Evolutionary conservation across 2,797 vertebrate species (phyloP).

Genomic region (Xenops minutus): DNA sequence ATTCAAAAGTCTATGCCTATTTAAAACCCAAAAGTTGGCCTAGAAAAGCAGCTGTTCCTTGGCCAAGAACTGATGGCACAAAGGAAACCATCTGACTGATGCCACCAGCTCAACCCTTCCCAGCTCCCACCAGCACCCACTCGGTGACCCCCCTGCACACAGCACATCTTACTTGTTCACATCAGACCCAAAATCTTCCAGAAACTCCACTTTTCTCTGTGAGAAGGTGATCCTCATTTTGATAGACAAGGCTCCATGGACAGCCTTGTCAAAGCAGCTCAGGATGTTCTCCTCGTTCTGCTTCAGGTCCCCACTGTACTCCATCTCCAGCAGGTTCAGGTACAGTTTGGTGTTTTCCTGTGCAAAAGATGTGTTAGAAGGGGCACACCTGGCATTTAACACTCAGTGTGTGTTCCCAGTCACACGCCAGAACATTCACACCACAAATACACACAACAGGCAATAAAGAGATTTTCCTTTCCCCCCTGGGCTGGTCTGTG

Average conservation of each 20-base stretch:
- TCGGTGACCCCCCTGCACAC: background rate
- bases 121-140: background rate
- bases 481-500: background rate
- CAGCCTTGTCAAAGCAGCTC: constrained; percentile 90
- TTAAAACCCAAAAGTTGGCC: background rate
- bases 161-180: constrained; percentile 85
- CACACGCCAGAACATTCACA: background rate
- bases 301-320: constrained; percentile 89
- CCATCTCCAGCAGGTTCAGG: constrained; percentile 94
- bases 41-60: background rate
- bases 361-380: background rate
- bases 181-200: constrained; percentile 95
- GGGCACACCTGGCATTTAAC: background rate
- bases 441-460: background rate
- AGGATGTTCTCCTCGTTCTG: constrained; percentile 92
- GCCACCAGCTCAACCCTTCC: background rate
- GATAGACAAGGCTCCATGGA: constrained; percentile 85
- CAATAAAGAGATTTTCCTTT: background rate
- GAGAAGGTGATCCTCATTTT: constrained; percentile 92
- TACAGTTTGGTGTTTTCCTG: constrained; percentile 93
- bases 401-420: background rate
- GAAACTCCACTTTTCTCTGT: constrained; percentile 96
- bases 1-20: background rate
- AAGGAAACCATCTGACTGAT: accelerated
- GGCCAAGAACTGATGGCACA: background rate